Evolutionary conservation across 1,140 invertebrate genomes (phyloP), one percentile per base, ranked within the genome.

Genomic region (Drosophila sucinea): DNA sequence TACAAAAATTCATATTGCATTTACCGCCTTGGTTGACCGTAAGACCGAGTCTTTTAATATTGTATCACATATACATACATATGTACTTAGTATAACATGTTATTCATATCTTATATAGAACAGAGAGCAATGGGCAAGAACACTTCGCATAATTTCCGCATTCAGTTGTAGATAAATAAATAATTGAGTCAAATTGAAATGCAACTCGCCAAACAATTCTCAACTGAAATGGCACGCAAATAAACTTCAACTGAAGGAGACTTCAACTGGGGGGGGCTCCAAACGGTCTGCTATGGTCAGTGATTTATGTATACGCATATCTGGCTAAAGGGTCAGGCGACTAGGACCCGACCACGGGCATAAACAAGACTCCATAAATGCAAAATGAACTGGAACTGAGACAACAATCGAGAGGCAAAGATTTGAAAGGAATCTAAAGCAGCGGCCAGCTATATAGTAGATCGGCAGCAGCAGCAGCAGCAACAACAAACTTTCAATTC

Each of bases 131-230:
- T 17, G 17, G 44, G 4, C 29, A 1, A 38, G 17, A 67, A 38
- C 56, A 68, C 69, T 85, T 80, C 83, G 82, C 76, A 87, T 87
- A 87, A 83, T 87, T 87, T 87, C 84, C 84, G 83, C 83, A 87
- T 87, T 87, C 84, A 89, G 73, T 83, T 82, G 83, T 63, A 87
- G 84, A 87, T 87, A 87, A 87, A 87, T 87, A 87, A 87, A 87
- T 87, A 87, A 87, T 87, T 87, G 84, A 87, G 84, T 87, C 84
- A 87, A 87, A 87, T 87, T 87, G 84, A 87, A 87, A 87, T 87
- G 84, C 84, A 87, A 77, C 84, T 83, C 84, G 77, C 84, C 81
- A 87, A 87, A 87, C 84, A 87, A 89, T 87, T 87, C 70, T 70
- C 71, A 56, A 67, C 30, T 58, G n/a, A 58, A 58, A 58, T 35